Conservation (phyloP, 2,797 vertebrate genomes). For the Nannoperca obscura region DNA sequence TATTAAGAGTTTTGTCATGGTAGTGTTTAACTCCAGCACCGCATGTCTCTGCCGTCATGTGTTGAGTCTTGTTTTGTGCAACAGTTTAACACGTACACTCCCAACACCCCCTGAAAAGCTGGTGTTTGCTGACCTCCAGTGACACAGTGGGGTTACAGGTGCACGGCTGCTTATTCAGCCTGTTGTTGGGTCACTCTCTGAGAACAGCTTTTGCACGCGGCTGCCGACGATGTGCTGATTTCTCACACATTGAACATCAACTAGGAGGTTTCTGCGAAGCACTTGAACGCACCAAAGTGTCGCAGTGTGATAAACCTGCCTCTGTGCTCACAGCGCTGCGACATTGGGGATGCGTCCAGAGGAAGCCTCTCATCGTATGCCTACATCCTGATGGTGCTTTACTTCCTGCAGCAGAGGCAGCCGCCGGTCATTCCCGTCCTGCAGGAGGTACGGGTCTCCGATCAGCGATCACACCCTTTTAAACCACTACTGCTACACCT, state of each 20-base stretch:
- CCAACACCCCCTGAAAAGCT: background rate
- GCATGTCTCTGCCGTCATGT: too few relatives aligned
- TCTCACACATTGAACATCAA: background rate
- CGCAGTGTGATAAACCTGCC: constrained; percentile 15
- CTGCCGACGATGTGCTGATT: background rate
- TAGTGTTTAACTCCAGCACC: too few relatives aligned
- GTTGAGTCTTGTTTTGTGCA: background rate
- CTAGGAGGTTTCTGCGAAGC: background rate
- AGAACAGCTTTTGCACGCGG: too few relatives aligned
- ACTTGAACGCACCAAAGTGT: background rate
- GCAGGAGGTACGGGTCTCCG: constrained; percentile 89
- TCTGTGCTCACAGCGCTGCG: constrained; percentile 89
- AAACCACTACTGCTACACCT: background rate
- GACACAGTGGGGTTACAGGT: background rate
- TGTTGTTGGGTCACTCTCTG: too few relatives aligned
- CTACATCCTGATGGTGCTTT: constrained; percentile 99
- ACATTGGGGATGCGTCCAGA: constrained; percentile 98
- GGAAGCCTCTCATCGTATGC: constrained; percentile 98
- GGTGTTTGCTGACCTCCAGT: background rate
- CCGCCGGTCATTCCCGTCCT: constrained; percentile 97
- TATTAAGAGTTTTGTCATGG: too few relatives aligned
- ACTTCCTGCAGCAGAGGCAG: constrained; percentile 97
- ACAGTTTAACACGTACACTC: background rate
- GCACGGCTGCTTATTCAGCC: background rate
- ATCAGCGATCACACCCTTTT: background rate